phyloP scores from a whole-genome alignment of 2,113 vertebrate genomes.

The Zapus hudsonius region DNA sequence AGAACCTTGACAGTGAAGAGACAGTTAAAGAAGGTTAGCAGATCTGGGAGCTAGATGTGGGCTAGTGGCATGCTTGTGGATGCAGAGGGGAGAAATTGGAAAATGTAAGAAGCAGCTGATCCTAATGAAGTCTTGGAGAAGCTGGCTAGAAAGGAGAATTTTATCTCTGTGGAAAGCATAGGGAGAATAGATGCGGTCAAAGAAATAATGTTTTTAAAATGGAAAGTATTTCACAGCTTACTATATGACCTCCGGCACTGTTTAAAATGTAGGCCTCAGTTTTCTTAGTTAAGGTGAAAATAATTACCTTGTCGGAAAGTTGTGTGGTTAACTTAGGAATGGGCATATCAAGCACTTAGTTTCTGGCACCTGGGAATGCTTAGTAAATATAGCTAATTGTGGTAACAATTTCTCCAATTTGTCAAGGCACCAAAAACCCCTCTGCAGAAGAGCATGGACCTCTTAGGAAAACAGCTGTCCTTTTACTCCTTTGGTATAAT shows the following conservation, averaged over 20 bases:
- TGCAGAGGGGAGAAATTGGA: not conserved
- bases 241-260: not conserved
- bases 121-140: not conserved
- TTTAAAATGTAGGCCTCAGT: not conserved
- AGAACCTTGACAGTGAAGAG: not conserved
- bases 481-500: slow-evolving; percentile 99
- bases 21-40: not conserved
- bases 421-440: slow-evolving; percentile 97
- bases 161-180: not conserved
- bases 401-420: slow-evolving; percentile 50
- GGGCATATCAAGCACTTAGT: not conserved
- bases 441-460: slow-evolving; percentile 99
- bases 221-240: not conserved
- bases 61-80: not conserved
- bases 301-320: not conserved
- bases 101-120: not conserved
- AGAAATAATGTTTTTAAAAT: not conserved
- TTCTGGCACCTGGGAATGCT: not conserved
- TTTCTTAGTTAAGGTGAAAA: not conserved
- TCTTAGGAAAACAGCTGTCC: slow-evolving; percentile 97
- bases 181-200: not conserved
- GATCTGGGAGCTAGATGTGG: not conserved
- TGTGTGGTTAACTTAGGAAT: not conserved
- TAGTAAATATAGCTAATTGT: not conserved
- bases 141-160: not conserved